Conservation (phyloP, 1,140 invertebrate species). For the Diplogasteroides magnus region DNA sequence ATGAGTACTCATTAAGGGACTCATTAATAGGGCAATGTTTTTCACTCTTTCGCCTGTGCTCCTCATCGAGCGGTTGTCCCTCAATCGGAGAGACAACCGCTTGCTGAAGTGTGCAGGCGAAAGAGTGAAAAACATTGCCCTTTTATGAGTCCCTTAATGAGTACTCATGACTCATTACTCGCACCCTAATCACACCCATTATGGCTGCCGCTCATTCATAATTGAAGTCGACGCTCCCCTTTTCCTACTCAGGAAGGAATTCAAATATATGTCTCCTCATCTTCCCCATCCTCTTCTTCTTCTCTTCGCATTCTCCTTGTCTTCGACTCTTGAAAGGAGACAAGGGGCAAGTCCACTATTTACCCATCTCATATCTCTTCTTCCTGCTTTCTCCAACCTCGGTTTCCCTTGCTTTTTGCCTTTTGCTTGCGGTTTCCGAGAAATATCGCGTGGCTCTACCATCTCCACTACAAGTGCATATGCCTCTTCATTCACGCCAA, state of each 20-base stretch:
- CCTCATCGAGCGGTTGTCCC: too few species aligned
- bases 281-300: constrained; percentile 3
- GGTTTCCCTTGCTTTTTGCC: neutral
- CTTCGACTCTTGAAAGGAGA: constrained; percentile 7
- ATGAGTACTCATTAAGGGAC: too few species aligned
- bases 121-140: too few species aligned
- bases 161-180: too few species aligned
- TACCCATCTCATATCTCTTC: neutral
- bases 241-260: neutral
- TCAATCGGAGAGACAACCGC: too few species aligned
- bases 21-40: too few species aligned
- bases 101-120: too few species aligned
- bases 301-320: constrained; percentile 3
- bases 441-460: neutral
- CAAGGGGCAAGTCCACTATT: constrained; percentile 1
- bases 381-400: neutral
- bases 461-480: constrained; percentile 2
- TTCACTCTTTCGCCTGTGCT: too few species aligned
- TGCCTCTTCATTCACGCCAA: constrained; percentile 3
- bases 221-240: too few species aligned
- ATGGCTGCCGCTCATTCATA: too few species aligned
- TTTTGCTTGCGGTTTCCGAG: neutral
- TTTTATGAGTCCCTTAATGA: too few species aligned
- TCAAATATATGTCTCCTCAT: neutral
- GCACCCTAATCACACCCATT: too few species aligned